Base-by-base conservation (phyloP, 1,140 invertebrate genomes). In the Drosophila dunni region DNA sequence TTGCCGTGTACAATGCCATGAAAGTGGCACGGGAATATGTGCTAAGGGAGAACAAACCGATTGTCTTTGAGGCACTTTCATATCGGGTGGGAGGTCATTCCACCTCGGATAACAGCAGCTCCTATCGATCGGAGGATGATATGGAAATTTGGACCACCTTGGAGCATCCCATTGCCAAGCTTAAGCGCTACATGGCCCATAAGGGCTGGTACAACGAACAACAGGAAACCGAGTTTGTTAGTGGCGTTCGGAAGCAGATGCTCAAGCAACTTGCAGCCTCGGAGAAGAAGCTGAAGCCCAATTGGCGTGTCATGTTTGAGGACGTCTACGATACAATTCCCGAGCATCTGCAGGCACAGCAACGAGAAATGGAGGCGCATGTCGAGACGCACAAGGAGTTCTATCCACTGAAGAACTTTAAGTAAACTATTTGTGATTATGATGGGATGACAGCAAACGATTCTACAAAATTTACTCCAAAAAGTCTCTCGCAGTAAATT, bases 41-140 rank as follows among this genome's bases (percentile, higher is more conserved):
- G 51, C 77, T 98, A 0, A 93, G 93, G 15, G 94, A 97, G 80
- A 96, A 96, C 75, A 96, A 96, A 92, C 99, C 99, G 1, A 96
- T 99, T 34, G 94, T 99, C 0, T 96, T 99, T 68, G 99, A 99
- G 94, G 98, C 99, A 6, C 97, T 99, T 96, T 98, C 97, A 7
- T 99, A 99, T 92, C 96, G 99, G 90, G 94, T 99, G 68, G 97
- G 99, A 0, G 98, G 99, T 92, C 99, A 99, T 92, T 99, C 98
- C 56, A 99, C 99, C 0, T 99, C 99, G 1, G 99, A 99, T 91
- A 99, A 99, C 92, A 99, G 98, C 91, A 97, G 96, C 34, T 97
- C 97, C 0, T 99, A 99, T 92, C 94, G 99, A 91, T 95, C 97
- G 0, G 93, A 95, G 0, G 95, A 97, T 76, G 98, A 99, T 94